A percentile compares a stretch with the other conserved stretches of the same genome.
Conservation (phyloP, 2,888 invertebrate species). For the Trachelus troglodyta region DNA sequence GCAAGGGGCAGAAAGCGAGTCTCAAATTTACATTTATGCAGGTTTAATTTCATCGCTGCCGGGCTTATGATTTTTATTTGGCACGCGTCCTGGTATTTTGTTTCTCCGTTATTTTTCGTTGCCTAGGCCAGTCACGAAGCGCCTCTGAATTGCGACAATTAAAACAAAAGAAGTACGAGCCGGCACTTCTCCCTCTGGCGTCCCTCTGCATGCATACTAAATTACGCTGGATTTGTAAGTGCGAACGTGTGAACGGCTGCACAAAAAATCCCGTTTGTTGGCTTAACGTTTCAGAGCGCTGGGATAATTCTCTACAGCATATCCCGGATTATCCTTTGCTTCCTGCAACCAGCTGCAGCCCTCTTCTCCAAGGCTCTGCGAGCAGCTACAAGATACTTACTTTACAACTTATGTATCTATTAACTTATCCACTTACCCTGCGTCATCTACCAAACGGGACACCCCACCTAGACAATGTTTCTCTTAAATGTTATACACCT, state of each 20-base stretch:
- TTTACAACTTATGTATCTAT: background rate
- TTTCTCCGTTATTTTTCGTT: slow-evolving; percentile 11
- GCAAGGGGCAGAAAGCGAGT: background rate
- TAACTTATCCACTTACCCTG: background rate
- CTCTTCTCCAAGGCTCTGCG: background rate
- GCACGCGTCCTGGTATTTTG: slow-evolving; percentile 2
- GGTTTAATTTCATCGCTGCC: slow-evolving; percentile 16
- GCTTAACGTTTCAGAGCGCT: slow-evolving; percentile 13
- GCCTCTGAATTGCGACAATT: slow-evolving; percentile 47
- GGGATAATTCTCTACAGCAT: slow-evolving; percentile 14
- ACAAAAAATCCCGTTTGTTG: slow-evolving; percentile 15
- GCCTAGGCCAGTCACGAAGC: slow-evolving; percentile 42
- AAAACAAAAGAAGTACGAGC: slow-evolving; percentile 36
- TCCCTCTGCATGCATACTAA: slow-evolving; percentile 18
- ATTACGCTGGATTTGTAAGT: slow-evolving; percentile 26
- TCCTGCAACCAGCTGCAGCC: background rate
- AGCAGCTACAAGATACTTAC: background rate
- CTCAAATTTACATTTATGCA: background rate
- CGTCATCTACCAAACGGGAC: background rate
- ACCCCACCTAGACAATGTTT: background rate
- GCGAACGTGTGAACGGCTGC: slow-evolving; percentile 21
- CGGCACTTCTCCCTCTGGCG: background rate
- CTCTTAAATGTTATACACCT: background rate
- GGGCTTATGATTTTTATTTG: slow-evolving; percentile 17
- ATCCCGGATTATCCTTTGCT: slow-evolving; percentile 9